A percentile compares a stretch with the other conserved stretches of the same genome.
Conservation (phyloP, 2,888 invertebrate species). For the Nomada ruficornis region DNA sequence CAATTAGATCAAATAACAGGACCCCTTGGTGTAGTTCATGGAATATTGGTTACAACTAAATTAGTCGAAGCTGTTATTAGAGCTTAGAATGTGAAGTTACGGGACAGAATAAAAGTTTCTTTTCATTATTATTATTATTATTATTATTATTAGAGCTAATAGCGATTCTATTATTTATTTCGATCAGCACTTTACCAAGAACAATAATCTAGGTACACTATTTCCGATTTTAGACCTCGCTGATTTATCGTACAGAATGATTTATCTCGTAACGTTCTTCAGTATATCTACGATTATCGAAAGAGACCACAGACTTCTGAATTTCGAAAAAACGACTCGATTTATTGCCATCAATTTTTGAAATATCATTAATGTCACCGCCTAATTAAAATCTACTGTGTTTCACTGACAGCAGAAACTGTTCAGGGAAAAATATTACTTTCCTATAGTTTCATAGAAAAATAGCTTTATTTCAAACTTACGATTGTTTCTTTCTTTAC, state of each 20-base stretch:
- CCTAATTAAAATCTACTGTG: conserved; percentile 42
- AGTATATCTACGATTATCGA: not conserved
- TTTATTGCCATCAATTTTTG: conserved; percentile 28
- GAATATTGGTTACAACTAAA: conserved; percentile 22
- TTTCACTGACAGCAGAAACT: conserved; percentile 59
- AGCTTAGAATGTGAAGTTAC: conserved; percentile 50
- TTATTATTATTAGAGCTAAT: conserved; percentile 22
- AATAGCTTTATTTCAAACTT: conserved; percentile 76
- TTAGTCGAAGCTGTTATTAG: conserved; percentile 36
- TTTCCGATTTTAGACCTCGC: not conserved
- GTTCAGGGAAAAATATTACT: conserved; percentile 75
- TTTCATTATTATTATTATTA: conserved; percentile 16
- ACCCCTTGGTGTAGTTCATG: conserved; percentile 45
- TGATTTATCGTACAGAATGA: conserved; percentile 13
- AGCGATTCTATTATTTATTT: conserved; percentile 26
- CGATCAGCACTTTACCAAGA: not conserved
- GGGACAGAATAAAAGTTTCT: conserved; percentile 34
- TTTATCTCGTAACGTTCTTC: not conserved
- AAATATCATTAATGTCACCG: conserved; percentile 22
- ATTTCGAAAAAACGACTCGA: conserved; percentile 12
- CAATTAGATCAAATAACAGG: conserved; percentile 62
- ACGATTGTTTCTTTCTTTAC: conserved; percentile 43
- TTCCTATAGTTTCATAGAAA: conserved; percentile 72
- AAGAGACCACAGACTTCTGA: conserved; percentile 16
- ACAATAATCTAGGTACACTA: not conserved